These are phyloP conservation scores for Paramuricea clavata DNA, from an alignment of 92 coral and sea anemone genomes.

Conservation along the genomic window DNA sequence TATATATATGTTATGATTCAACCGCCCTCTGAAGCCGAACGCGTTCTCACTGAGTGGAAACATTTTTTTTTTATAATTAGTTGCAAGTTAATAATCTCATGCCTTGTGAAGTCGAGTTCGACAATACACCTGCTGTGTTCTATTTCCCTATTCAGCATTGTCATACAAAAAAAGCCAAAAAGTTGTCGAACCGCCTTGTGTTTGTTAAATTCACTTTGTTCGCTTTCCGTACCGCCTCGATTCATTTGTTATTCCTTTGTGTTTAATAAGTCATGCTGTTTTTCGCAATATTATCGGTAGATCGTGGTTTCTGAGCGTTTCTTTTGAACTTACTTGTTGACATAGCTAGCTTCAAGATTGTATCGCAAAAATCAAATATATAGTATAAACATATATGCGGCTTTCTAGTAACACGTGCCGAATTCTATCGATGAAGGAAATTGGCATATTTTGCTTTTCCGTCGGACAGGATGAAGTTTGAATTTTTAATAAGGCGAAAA, in stretches of 20 bases:
- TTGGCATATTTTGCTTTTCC: neutral
- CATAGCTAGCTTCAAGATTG: neutral
- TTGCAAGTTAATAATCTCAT: neutral
- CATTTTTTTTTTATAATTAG: no score
- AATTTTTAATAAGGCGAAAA: neutral
- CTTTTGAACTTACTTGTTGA: neutral
- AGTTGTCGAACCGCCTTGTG: neutral
- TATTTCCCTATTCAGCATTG: neutral
- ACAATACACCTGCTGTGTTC: neutral
- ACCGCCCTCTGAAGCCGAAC: no score
- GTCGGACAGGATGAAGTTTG: neutral
- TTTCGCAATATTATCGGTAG: neutral
- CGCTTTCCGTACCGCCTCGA: slow-evolving; percentile 7
- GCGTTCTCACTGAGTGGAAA: no score
- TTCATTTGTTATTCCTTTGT: slow-evolving; percentile 1
- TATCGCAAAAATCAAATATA: slow-evolving; percentile 2
- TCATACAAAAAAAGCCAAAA: neutral
- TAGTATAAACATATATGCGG: no score
- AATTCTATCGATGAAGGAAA: neutral
- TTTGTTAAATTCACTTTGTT: neutral
- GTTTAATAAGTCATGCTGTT: slow-evolving; percentile 12
- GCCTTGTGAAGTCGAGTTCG: neutral
- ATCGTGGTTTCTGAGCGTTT: neutral
- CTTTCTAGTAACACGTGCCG: neutral
- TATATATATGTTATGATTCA: no score